These are phyloP conservation scores for Pyralis farinalis DNA, from an alignment of 2,888 invertebrate genomes.

Conservation along the genomic window DNA sequence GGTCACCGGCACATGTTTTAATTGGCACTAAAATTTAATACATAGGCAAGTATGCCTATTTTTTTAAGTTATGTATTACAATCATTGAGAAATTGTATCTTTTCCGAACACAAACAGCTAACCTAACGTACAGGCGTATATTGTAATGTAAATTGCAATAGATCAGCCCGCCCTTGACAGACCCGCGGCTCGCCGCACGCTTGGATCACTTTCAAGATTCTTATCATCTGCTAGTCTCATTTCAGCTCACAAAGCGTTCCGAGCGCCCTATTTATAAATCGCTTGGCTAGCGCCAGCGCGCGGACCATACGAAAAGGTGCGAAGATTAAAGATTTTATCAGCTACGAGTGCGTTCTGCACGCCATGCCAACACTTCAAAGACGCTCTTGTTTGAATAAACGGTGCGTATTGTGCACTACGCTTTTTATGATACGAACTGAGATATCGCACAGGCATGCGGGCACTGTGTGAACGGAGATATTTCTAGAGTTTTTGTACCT, in stretches of 20 bases:
- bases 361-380: conserved; percentile 50
- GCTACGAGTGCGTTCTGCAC: conserved; percentile 63
- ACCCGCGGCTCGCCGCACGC: conserved; percentile 41
- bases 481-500: neutral
- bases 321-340: conserved; percentile 78
- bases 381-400: conserved; percentile 38
- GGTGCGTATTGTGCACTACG: conserved; percentile 38
- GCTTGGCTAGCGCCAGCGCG: conserved; percentile 43
- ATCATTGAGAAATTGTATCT: too few species aligned
- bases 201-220: conserved; percentile 68
- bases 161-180: conserved; percentile 45
- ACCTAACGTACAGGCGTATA: neutral
- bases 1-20: too few species aligned
- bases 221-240: conserved; percentile 71
- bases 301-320: conserved; percentile 70
- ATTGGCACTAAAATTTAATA: too few species aligned
- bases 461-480: neutral
- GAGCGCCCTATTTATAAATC: conserved; percentile 65
- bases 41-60: too few species aligned
- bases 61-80: too few species aligned
- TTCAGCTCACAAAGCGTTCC: conserved; percentile 67
- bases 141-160: conserved; percentile 58
- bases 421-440: conserved; percentile 25
- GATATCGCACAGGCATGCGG: conserved; percentile 17
- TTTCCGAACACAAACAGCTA: too few species aligned